Evolutionary conservation across 2,797 vertebrate species (phyloP).

Genomic region (Sebastes kiyomatsui): DNA sequence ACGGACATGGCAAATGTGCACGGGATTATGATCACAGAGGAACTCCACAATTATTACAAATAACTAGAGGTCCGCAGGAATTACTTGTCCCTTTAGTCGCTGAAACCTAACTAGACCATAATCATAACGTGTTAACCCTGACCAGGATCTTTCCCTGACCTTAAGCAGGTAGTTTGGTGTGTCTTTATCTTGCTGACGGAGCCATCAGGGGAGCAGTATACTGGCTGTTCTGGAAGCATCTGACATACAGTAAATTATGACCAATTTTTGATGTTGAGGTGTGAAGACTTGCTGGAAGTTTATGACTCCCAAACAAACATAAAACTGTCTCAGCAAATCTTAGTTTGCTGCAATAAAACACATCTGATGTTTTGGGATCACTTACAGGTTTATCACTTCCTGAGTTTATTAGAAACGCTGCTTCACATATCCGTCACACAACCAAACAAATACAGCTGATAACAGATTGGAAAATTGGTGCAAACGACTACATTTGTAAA

Average conservation of each 20-base stretch:
- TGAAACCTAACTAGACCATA: background rate
- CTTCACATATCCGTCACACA: background rate
- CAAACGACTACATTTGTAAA: constrained; percentile 6
- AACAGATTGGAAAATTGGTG: background rate
- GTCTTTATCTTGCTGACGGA: background rate
- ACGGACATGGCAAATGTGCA: background rate
- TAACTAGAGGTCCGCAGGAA: background rate
- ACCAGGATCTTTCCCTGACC: background rate
- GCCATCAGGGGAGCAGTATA: background rate
- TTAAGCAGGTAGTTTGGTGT: background rate
- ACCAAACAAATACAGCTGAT: background rate
- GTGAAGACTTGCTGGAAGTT: background rate
- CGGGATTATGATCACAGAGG: background rate
- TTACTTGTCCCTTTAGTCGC: background rate
- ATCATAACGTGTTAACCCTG: background rate
- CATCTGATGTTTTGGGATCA: background rate
- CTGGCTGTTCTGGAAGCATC: background rate
- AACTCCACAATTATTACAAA: background rate
- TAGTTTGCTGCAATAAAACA: background rate
- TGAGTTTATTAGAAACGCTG: background rate
- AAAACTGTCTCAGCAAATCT: constrained; percentile 2
- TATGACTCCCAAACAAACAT: background rate
- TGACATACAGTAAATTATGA: background rate
- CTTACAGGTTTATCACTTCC: background rate
- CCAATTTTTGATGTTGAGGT: background rate